phyloP scores from a whole-genome alignment of 2,113 vertebrate genomes.

The Glareola pratincola region DNA sequence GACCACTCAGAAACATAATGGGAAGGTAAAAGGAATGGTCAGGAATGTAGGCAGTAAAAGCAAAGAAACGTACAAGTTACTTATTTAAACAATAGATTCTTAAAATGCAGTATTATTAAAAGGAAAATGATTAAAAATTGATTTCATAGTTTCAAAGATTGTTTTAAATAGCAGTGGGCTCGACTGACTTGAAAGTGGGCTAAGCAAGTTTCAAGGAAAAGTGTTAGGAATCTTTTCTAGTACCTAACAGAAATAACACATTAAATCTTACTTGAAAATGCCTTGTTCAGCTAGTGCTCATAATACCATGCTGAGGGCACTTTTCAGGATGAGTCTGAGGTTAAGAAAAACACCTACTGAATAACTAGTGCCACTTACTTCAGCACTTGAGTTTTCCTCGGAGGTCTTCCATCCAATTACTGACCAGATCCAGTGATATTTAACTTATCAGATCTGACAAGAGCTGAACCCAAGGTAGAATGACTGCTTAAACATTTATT shows the following conservation, averaged over 20 bases:
- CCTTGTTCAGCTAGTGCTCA: not conserved
- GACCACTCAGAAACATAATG: not conserved
- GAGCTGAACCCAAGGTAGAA: conserved; percentile 64
- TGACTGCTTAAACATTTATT: conserved; percentile 71
- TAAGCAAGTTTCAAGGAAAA: not conserved
- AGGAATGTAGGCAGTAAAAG: not conserved
- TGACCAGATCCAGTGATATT: conserved; percentile 55
- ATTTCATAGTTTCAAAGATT: not conserved
- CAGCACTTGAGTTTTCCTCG: conserved; percentile 49
- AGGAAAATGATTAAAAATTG: not conserved
- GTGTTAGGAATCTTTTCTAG: not conserved
- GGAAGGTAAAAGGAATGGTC: not conserved
- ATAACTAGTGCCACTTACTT: conserved; percentile 49
- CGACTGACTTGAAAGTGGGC: not conserved
- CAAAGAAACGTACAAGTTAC: not conserved
- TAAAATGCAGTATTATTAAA: not conserved
- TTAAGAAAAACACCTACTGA: conserved; percentile 49
- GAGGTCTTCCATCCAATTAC: conserved; percentile 66
- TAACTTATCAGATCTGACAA: conserved; percentile 65
- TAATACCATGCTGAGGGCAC: not conserved
- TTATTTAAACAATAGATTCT: not conserved
- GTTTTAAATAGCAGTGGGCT: not conserved
- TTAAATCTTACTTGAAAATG: conserved; percentile 6
- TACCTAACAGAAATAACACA: not conserved
- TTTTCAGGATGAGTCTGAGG: conserved; percentile 40